Conservation (phyloP, 2,888 invertebrate species). For the Alentia gelatinosa region DNA sequence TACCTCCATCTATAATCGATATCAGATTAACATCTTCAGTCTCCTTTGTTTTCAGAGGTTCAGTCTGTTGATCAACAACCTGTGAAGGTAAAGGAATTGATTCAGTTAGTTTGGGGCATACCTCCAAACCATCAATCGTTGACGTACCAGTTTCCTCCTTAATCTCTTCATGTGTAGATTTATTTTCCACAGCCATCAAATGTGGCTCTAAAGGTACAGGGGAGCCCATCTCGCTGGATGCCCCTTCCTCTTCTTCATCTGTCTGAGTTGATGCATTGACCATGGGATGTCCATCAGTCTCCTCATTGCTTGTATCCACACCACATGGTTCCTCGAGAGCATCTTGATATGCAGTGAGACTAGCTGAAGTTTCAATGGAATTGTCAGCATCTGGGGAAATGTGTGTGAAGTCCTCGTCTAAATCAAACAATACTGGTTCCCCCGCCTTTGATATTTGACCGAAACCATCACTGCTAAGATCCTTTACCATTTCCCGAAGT, state of each 20-base stretch:
- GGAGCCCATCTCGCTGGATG: background rate
- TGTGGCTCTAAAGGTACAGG: too few species aligned
- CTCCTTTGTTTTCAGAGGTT: too few species aligned
- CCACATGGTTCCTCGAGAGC: background rate
- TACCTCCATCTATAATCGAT: too few species aligned
- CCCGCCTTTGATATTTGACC: background rate
- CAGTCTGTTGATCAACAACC: too few species aligned
- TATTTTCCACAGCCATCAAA: background rate
- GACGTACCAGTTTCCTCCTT: background rate
- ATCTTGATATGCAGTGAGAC: background rate
- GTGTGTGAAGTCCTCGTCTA: background rate
- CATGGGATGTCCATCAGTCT: background rate
- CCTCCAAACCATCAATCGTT: too few species aligned
- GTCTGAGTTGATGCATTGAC: background rate
- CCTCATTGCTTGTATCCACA: background rate
- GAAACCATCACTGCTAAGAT: background rate
- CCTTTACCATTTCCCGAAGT: background rate
- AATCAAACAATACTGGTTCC: background rate
- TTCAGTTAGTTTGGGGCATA: too few species aligned
- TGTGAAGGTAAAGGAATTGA: too few species aligned
- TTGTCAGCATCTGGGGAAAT: background rate
- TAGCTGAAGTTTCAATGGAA: background rate
- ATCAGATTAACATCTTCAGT: too few species aligned
- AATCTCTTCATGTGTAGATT: background rate
- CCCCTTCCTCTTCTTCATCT: slow-evolving; percentile 1